phyloP scores from a whole-genome alignment of 2,113 vertebrate genomes.

The Herpetotheres cachinnans region DNA sequence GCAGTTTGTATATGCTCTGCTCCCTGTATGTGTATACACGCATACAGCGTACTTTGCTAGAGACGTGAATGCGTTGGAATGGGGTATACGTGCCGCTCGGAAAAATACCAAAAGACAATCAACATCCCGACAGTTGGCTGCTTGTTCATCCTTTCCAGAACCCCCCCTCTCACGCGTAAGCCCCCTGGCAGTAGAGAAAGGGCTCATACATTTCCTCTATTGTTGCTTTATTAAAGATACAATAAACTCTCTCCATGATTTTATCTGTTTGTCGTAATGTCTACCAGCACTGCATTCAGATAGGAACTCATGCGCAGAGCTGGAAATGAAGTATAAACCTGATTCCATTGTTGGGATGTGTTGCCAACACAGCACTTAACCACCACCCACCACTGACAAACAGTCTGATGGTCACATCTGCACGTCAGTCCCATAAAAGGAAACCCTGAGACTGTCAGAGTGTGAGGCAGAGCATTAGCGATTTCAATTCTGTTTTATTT shows the following conservation, averaged over 20 bases:
- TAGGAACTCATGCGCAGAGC: constrained; percentile 23
- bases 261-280: constrained; percentile 25
- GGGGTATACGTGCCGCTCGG: fast-evolving
- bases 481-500: constrained; percentile 86
- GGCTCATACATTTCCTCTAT: neutral
- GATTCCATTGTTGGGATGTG: constrained; percentile 39
- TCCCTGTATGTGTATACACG: neutral
- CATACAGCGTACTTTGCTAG: neutral
- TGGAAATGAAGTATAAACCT: constrained; percentile 45
- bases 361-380: constrained; percentile 49
- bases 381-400: constrained; percentile 67
- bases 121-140: neutral
- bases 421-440: constrained; percentile 69
- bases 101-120: neutral
- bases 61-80: neutral
- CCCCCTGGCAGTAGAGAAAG: neutral
- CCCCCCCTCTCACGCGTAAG: fast-evolving
- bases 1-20: neutral
- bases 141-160: neutral
- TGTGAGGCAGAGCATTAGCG: constrained; percentile 81
- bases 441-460: constrained; percentile 70
- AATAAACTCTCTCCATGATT: constrained; percentile 14
- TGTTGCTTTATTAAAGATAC: constrained; percentile 40
- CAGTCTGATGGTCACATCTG: constrained; percentile 76
- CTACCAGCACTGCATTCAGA: constrained; percentile 9